phyloP scores from a whole-genome alignment of 2,113 vertebrate species.

The Picathartes gymnocephalus region DNA sequence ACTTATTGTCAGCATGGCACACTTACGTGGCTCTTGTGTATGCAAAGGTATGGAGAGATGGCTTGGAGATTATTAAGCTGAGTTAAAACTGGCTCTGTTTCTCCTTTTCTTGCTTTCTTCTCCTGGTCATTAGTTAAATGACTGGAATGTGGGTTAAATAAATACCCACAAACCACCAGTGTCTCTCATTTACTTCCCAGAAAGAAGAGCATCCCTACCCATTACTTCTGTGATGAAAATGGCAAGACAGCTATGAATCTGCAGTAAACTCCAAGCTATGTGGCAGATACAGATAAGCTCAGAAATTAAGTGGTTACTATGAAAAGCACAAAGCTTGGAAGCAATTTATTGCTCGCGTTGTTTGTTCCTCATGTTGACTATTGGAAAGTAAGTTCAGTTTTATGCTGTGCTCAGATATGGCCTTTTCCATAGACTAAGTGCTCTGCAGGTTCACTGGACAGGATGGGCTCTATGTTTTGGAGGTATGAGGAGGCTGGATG shows the following conservation, averaged over 20 bases:
- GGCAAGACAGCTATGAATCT: background rate
- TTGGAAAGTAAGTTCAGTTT: background rate
- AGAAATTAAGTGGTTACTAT: background rate
- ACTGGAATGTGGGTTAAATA: background rate
- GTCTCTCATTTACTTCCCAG: background rate
- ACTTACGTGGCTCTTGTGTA: background rate
- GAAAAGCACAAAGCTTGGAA: background rate
- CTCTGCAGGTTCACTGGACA: background rate
- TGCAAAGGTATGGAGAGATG: background rate
- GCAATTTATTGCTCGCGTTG: background rate
- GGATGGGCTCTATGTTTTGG: background rate
- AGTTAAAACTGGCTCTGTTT: background rate
- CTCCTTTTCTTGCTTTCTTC: background rate
- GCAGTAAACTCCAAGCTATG: background rate
- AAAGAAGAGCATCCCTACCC: background rate
- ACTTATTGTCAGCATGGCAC: background rate
- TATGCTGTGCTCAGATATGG: background rate
- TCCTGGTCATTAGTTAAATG: background rate
- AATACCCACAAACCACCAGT: background rate
- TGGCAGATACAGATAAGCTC: background rate
- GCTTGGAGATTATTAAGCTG: background rate
- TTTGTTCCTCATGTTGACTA: background rate
- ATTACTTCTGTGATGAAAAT: background rate
- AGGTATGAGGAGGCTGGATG: background rate
- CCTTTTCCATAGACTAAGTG: background rate